Base-by-base conservation (phyloP, 2,888 invertebrate species). In the Miltochrista miniata region DNA sequence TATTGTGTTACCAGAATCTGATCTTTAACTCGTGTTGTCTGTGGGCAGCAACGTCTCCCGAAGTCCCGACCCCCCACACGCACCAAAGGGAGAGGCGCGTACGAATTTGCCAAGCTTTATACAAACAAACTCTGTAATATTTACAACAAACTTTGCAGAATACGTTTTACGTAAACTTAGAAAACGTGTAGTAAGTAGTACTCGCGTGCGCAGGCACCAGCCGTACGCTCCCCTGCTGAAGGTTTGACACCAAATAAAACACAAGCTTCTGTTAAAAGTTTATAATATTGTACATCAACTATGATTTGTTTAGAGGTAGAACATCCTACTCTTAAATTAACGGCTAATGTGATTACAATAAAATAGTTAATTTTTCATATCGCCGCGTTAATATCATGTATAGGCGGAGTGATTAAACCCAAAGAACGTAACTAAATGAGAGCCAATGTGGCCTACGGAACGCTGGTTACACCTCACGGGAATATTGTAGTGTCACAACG, bases 281-380 rank as follows among this genome's bases (percentile, higher is more conserved):
- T 88, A 84, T 87, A 68, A 68, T 68, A 87, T 89, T 90, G 88
- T 90, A 90, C 90, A 90, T 89, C 90, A 88, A 90, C 88, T 90
- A 90, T 89, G 79, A 79, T 86, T 87, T 85, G 83, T 89, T 89
- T 90, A 90, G 90, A 90, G 90, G 90, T 90, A 90, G 90, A 90
- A 88, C 89, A 88, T 85, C 87, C 90, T 90, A 90, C 90, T 83
- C 84, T 87, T 88, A 89, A 84, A 87, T 78, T 86, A 88, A 87
- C 84, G 79, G 84, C 87, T 87, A 87, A 85, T 76, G 77, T 82
- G 85, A 81, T 81, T 79, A 84, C 83, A 81, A 80, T 83, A 81
- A 82, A 82, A 83, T 82, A 80, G 76, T 84, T 76, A 77, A 80
- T 81, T 65, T 81, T 77, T 68, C 66, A 75, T 70, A 75, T 71